phyloP scores from a whole-genome alignment of 2,888 invertebrate species.

The Ecliptopera silaceata region DNA sequence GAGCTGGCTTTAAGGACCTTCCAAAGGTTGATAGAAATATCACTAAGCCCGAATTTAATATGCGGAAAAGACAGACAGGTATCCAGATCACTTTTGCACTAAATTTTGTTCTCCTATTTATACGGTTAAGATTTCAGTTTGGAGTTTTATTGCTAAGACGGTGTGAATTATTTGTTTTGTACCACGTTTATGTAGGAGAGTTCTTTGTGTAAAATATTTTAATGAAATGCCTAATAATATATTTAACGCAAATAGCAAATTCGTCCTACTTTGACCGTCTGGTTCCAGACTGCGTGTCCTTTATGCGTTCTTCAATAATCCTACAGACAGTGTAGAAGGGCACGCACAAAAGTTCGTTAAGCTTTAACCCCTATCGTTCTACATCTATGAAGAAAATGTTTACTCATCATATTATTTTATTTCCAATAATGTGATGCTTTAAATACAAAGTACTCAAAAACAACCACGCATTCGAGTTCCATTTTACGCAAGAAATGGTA shows the following conservation, averaged over 20 bases:
- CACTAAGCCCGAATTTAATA: conserved; percentile 9
- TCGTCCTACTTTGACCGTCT: conserved; percentile 7
- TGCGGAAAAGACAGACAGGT: conserved; percentile 1
- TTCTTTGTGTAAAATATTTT: background rate
- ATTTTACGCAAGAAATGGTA: conserved; percentile 25
- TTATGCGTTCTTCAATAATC: conserved; percentile 25
- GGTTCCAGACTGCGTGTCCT: conserved; percentile 23
- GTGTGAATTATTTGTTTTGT: too few relatives aligned
- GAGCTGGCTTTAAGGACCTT: conserved; percentile 29
- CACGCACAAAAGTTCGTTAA: conserved; percentile 18
- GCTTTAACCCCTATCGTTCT: conserved; percentile 12
- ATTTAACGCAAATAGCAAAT: conserved; percentile 2
- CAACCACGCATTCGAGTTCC: conserved; percentile 16
- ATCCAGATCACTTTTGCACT: conserved; percentile 3
- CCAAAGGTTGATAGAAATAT: conserved; percentile 16
- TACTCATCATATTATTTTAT: too few relatives aligned
- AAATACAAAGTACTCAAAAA: conserved; percentile 17
- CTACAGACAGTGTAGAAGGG: conserved; percentile 25
- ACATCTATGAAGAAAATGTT: conserved; percentile 14
- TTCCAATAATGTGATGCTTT: conserved; percentile 3
- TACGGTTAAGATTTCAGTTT: background rate
- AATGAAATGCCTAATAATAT: background rate
- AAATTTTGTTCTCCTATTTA: conserved; percentile 7
- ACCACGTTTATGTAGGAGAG: too few relatives aligned
- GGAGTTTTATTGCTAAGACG: conserved; percentile 3